Base-by-base conservation (phyloP, 1,140 invertebrate species). In the Gryon sp. region DNA sequence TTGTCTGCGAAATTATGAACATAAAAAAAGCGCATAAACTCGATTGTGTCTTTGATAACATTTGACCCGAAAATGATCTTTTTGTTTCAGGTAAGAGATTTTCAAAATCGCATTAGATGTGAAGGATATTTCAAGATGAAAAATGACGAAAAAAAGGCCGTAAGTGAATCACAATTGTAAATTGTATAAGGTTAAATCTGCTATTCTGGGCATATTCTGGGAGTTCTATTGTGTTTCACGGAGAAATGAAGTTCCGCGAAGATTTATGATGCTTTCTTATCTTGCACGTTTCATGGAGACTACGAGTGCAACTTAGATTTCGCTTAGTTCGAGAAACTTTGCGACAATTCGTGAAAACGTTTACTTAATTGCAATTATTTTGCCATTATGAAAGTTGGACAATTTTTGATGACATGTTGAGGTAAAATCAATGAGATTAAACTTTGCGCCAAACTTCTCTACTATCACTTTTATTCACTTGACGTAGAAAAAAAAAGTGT, bases 121-220 rank as follows among this genome's bases (percentile, higher is more conserved):
- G 45, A 41, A 50, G 59, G 26, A 52, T 24, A 24, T 52, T 52
- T 32, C 22, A 46, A 48, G 22, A 12, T 38, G 9, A 57, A 68
- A 41, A 32, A 57, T 20, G 18, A 20, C 19, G 30, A 12, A 52
- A 65, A 36, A 36, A 66, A n/a, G n/a, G n/a, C n/a, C 24, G 62
- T 66, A 48, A 75, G 72, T 68, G 72, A 75, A 75, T 68, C 72
- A 52, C 45, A 53, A 66, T 60, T 62, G 62, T 75, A 68, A 75
- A 75, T 68, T 75, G 62, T 68, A 68, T 68, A 60, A 62, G 11
- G 46, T 14, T 74, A 60, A 75, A 75, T 75, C 72, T 75, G 55
- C 63, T 68, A 62, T 68, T 75, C 72, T 34, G 48, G 60, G 30
- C 72, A 68, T 75, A 75, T 75, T 75, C 70, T 34, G 18, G 62